These are phyloP conservation scores for Malurus alboscapulatus DNA, from an alignment of 2,113 vertebrate genomes.

Conservation along the genomic window DNA sequence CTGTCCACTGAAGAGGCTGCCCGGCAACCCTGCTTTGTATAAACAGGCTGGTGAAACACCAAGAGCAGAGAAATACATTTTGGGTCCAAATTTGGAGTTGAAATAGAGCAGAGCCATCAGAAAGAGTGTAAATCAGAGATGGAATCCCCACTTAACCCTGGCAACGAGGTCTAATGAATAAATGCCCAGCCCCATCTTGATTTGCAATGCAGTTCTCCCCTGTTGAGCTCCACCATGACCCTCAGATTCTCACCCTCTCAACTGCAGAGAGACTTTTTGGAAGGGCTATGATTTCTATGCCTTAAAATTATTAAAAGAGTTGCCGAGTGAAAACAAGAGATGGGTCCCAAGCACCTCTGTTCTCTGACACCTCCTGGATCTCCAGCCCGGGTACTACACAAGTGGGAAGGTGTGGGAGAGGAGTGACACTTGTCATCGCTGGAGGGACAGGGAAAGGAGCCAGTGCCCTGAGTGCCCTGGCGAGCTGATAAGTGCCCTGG, in stretches of 20 bases:
- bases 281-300: not conserved
- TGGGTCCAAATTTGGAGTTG: not conserved
- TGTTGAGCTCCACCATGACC: rapidly evolving
- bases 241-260: rapidly evolving
- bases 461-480: not conserved
- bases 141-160: constrained; percentile 18
- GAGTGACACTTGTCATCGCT: not conserved
- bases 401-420: not conserved
- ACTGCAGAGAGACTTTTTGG: not conserved
- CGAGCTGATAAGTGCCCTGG: rapidly evolving
- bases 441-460: not conserved
- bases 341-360: not conserved
- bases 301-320: not conserved
- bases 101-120: not conserved
- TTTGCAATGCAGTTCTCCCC: not conserved
- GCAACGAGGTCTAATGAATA: not conserved
- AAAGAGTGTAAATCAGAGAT: constrained; percentile 28
- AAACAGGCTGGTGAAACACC: constrained; percentile 9
- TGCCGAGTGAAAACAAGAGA: not conserved
- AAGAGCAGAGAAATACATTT: not conserved
- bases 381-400: not conserved
- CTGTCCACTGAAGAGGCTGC: not conserved
- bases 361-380: not conserved
- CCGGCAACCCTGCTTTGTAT: not conserved
- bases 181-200: not conserved